Conservation (phyloP, 1,140 invertebrate genomes). For the Ptiloglossa arizonensis region DNA sequence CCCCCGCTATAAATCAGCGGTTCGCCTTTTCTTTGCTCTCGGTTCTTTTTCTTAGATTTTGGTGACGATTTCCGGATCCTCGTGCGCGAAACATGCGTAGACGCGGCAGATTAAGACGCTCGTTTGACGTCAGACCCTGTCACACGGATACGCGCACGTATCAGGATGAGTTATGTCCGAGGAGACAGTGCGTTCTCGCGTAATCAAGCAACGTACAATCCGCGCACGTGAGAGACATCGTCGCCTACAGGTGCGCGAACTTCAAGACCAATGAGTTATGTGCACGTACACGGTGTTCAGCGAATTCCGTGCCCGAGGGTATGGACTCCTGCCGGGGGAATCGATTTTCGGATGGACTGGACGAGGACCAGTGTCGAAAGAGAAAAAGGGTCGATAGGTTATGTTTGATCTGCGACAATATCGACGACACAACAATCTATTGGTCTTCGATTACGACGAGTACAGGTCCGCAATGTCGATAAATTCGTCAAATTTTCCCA, state of each 20-base stretch:
- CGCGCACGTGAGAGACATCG: not conserved
- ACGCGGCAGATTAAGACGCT: not conserved
- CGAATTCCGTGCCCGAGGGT: not conserved
- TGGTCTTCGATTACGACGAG: too few species aligned
- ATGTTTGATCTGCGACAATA: too few species aligned
- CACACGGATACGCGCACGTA: not conserved
- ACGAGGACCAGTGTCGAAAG: too few species aligned
- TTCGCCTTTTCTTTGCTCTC: not conserved
- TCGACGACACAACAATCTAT: too few species aligned
- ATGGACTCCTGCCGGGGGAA: too few species aligned
- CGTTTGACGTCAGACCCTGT: slow-evolving; percentile 27
- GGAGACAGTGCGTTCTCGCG: not conserved
- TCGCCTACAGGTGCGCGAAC: slow-evolving; percentile 14
- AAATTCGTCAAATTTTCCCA: too few species aligned
- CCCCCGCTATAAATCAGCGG: slow-evolving; percentile 22
- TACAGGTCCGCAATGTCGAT: too few species aligned
- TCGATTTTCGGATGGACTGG: too few species aligned
- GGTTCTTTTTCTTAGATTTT: not conserved
- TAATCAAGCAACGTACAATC: slow-evolving; percentile 8
- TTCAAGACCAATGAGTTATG: slow-evolving; percentile 16
- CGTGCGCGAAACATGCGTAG: not conserved
- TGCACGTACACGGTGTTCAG: slow-evolving; percentile 8
- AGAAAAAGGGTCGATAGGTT: too few species aligned
- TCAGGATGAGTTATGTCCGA: slow-evolving; percentile 15
- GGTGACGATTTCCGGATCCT: slow-evolving; percentile 1